Evolutionary conservation across 2,888 invertebrate species (phyloP).

Genomic region (Parapristionchus giblindavisi): DNA sequence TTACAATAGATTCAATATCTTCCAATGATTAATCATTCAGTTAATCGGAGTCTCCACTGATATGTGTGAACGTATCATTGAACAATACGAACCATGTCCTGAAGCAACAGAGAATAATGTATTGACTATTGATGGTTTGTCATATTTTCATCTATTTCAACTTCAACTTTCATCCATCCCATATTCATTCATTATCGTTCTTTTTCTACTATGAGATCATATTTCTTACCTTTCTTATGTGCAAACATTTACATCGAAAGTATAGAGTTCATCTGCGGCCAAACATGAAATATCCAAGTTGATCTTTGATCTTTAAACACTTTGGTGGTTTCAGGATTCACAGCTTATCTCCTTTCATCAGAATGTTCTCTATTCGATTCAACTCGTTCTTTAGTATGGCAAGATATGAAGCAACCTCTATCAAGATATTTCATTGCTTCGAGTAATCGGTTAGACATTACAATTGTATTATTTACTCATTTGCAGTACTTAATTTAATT

Average conservation of each 20-base stretch:
- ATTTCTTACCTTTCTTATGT: no score
- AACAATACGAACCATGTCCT: conserved; percentile 74
- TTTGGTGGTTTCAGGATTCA: conserved; percentile 69
- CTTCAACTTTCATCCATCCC: no score
- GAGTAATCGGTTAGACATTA: conserved; percentile 41
- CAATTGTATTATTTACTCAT: conserved; percentile 64
- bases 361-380: conserved; percentile 75
- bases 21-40: conserved; percentile 66
- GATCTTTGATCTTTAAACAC: neutral
- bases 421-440: conserved; percentile 58
- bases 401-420: conserved; percentile 74
- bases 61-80: conserved; percentile 74
- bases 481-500: neutral
- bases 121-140: conserved; percentile 75
- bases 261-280: neutral
- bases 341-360: conserved; percentile 71
- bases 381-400: conserved; percentile 72
- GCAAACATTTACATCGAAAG: no score
- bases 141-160: neutral
- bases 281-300: neutral
- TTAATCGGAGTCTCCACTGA: conserved; percentile 74
- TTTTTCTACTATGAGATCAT: no score
- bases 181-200: neutral
- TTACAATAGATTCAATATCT: neutral
- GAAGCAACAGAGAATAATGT: conserved; percentile 74